Base-by-base conservation (phyloP, 1,140 invertebrate species). In the Periplaneta americana region DNA sequence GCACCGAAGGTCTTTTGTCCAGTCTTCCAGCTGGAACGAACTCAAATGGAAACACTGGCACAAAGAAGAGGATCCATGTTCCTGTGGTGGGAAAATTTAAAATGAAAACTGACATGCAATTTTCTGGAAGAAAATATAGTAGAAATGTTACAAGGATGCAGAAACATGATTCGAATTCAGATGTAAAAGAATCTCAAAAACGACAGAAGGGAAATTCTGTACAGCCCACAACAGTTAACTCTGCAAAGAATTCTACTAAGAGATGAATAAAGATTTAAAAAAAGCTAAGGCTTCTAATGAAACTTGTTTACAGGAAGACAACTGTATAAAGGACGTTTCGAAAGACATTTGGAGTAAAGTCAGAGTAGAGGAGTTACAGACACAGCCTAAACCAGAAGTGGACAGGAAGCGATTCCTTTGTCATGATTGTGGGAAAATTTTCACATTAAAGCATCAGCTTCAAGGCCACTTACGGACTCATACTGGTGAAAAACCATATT, bases 401-500 rank as follows among this genome's bases (percentile, higher is more conserved):
- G 94, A 94, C 2, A 93, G 95, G 84, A 92, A 93, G 0, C 94
- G 33, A 31, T 81, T 93, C 86, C 88, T 88, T 84, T 93, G 92
- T 85, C 86, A 88, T 31, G 85, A 90, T 5, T 93, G 93, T 85
- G 88, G 87, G 37, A 91, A 92, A 85, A 89, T 89, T 0, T 93
- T 93, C 83, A 66, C 48, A 6, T 11, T 66, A 8, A 66, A 66
- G 33, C 31, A 79, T 79, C 35, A 79, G 11, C 33, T 79, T 34
- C 33, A 79, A 33, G 31, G 31, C 39, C 78, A 79, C n/a, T 32
- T 32, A 13, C 33, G 66, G 33, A 76, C 32, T 34, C 78, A 79
- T 57, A 79, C 35, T 11, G 78, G 35, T 22, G 78, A 79, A 36
- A 79, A 57, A 39, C 33, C 17, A n/a, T 83, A 85, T 15, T 22